phyloP scores from a whole-genome alignment of 2,113 vertebrate genomes.

The Paramisgurnus dabryanus region DNA sequence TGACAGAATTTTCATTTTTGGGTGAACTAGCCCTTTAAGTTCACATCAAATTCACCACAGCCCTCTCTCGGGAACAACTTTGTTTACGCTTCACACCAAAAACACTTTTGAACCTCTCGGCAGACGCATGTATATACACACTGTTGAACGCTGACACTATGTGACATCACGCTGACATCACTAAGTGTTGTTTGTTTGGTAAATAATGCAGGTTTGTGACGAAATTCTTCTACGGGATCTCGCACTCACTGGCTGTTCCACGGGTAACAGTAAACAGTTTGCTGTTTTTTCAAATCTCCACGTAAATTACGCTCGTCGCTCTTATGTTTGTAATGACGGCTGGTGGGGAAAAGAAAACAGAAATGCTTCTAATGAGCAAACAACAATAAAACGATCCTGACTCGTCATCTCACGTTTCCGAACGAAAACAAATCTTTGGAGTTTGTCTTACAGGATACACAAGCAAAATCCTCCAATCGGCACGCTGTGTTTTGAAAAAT shows the following conservation, averaged over 20 bases:
- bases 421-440: conserved; percentile 31
- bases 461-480: conserved; percentile 35
- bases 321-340: not conserved
- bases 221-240: conserved; percentile 21
- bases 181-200: conserved; percentile 66
- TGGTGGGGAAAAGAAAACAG: conserved; percentile 1
- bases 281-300: not conserved
- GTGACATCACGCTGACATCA: conserved; percentile 54
- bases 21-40: conserved; percentile 18
- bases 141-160: conserved; percentile 47
- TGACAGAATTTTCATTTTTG: too few relatives aligned
- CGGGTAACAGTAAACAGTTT: conserved; percentile 16
- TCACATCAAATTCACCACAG: conserved; percentile 66
- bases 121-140: conserved; percentile 65
- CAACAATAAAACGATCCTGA: not conserved
- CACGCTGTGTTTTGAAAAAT: conserved; percentile 8
- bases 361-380: conserved; percentile 9
- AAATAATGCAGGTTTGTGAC: conserved; percentile 63
- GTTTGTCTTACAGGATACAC: conserved; percentile 30
- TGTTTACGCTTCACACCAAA: conserved; percentile 64
- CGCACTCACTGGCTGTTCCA: conserved; percentile 13
- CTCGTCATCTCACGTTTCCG: conserved; percentile 28
- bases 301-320: not conserved
- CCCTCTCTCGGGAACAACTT: conserved; percentile 52
- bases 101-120: conserved; percentile 61